Evolutionary conservation across 2,113 vertebrate genomes (phyloP).

Genomic region (Rhinoderma darwinii): DNA sequence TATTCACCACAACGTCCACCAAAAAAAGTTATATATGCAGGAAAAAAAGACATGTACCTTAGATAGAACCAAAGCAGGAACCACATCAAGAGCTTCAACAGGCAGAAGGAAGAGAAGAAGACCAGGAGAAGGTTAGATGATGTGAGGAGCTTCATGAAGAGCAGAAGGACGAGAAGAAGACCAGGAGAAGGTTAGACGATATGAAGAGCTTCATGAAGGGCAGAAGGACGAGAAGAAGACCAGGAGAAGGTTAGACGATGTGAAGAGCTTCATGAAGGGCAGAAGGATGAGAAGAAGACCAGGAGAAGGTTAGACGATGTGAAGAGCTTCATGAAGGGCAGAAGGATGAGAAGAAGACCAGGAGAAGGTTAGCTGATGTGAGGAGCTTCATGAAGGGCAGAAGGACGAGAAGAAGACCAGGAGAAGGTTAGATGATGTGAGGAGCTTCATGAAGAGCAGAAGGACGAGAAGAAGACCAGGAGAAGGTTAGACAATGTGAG

Average conservation of each 20-base stretch:
- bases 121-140: neutral
- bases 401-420: neutral
- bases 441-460: neutral
- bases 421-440: neutral
- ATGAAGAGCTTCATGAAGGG: neutral
- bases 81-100: neutral
- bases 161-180: neutral
- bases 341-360: neutral
- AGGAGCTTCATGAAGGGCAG: neutral
- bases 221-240: neutral
- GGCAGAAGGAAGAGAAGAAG: neutral
- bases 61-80: neutral
- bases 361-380: neutral
- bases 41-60: neutral
- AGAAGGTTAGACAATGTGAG: neutral
- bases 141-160: neutral
- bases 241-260: neutral
- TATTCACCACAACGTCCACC: too few relatives aligned
- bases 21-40: too few relatives aligned
- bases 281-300: neutral
- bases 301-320: neutral
- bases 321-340: neutral
- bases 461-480: neutral
- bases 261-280: neutral
- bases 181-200: neutral